phyloP scores from a whole-genome alignment of 2,888 invertebrate genomes.

The Stenchaetothrips biformis region DNA sequence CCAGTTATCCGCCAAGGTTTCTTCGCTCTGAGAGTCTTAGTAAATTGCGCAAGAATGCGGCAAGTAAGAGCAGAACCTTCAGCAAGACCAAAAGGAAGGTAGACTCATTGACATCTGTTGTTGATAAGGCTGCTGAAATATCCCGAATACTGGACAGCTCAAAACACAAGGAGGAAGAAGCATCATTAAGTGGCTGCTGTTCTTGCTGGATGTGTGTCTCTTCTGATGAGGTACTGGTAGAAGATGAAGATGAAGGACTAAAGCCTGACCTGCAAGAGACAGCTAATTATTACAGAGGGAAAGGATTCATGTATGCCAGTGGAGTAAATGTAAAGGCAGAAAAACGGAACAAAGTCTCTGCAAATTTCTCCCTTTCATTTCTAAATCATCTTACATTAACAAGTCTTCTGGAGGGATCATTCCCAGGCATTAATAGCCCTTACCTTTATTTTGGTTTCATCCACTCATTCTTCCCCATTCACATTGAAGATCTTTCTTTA shows the following conservation, averaged over 20 bases:
- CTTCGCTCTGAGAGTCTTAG: background rate
- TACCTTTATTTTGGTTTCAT: background rate
- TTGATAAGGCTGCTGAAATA: slow-evolving; percentile 7
- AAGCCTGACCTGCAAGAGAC: background rate
- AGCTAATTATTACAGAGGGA: background rate
- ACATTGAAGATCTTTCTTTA: background rate
- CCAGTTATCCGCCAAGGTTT: background rate
- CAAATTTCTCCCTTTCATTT: background rate
- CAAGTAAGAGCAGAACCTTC: background rate
- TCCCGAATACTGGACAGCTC: background rate
- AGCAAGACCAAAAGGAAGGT: background rate
- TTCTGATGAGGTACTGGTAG: background rate
- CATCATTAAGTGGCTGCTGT: background rate
- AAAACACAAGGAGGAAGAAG: background rate
- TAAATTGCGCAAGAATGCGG: background rate
- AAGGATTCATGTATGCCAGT: background rate
- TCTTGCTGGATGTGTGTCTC: slow-evolving; percentile 3
- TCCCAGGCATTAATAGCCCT: slow-evolving; percentile 1
- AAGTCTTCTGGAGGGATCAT: background rate
- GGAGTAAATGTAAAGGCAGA: background rate
- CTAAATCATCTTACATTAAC: background rate
- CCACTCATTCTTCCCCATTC: background rate
- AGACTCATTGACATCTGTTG: background rate
- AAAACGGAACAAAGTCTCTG: background rate
- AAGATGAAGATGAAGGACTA: background rate